These are phyloP conservation scores for Phortica okadai DNA, from an alignment of 2,888 invertebrate genomes.

Conservation along the genomic window DNA sequence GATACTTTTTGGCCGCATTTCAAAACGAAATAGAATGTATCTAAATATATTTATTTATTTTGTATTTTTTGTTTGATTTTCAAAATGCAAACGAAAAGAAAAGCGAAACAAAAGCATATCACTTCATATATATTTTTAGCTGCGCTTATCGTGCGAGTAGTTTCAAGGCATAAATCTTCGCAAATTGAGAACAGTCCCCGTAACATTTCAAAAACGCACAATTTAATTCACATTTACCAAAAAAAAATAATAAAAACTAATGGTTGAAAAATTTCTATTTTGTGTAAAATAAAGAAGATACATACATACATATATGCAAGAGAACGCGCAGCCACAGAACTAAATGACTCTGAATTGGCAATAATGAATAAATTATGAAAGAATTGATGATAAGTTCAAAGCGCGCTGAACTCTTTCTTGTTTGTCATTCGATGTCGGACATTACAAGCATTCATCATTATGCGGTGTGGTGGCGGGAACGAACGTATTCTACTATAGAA, in stretches of 20 bases:
- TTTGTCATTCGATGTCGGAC: not conserved
- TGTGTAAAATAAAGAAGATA: not conserved
- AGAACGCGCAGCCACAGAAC: not conserved
- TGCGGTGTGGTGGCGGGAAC: not conserved
- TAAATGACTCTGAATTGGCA: constrained; percentile 55
- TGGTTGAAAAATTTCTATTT: too few species aligned
- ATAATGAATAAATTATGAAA: constrained; percentile 61
- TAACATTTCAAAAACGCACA: not conserved
- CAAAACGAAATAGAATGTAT: constrained; percentile 23
- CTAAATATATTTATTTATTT: not conserved
- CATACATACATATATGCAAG: not conserved
- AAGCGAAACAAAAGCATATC: not conserved
- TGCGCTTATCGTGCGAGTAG: not conserved
- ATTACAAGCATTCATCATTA: not conserved
- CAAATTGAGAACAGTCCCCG: not conserved
- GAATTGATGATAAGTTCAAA: constrained; percentile 60
- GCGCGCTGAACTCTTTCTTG: constrained; percentile 81
- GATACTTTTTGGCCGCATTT: constrained; percentile 1
- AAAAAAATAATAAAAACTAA: too few species aligned
- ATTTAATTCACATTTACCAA: too few species aligned
- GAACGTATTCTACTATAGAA: not conserved
- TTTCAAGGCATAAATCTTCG: constrained; percentile 8
- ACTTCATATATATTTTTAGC: constrained; percentile 30
- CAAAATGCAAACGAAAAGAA: not conserved
- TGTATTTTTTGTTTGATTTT: not conserved